Percentiles rank a stretch among this genome's conserved stretches.
These are phyloP conservation scores for Platerodrilus igneus DNA, from an alignment of 2,888 invertebrate genomes.

Conservation along the genomic window DNA sequence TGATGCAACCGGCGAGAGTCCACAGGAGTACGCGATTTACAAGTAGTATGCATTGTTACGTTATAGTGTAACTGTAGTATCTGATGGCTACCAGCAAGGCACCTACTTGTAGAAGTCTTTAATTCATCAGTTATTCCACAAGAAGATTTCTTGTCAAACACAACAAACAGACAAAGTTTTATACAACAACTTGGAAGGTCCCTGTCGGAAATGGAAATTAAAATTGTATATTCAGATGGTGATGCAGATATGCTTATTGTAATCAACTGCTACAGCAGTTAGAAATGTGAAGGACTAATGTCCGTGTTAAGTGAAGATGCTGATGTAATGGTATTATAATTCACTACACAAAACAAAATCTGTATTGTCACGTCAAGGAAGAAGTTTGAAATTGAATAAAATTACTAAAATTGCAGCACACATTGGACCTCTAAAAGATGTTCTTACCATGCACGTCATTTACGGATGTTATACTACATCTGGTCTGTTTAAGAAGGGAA, in stretches of 20 bases:
- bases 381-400: constrained; percentile 3
- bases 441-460: no score
- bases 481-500: no score
- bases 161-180: constrained; percentile 4
- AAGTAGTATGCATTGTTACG: no score
- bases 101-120: constrained; percentile 1
- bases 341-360: background rate
- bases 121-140: constrained; percentile 2
- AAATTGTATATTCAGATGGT: constrained; percentile 3
- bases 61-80: no score
- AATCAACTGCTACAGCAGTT: constrained; percentile 4
- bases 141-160: constrained; percentile 3
- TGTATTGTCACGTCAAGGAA: constrained; percentile 4
- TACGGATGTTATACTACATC: no score
- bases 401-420: no score
- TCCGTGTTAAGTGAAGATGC: constrained; percentile 2
- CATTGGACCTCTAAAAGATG: no score
- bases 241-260: constrained; percentile 7
- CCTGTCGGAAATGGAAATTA: constrained; percentile 4
- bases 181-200: constrained; percentile 1
- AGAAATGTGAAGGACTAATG: constrained; percentile 2
- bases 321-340: constrained; percentile 6
- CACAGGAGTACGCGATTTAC: no score
- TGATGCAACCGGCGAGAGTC: no score
- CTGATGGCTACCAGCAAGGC: background rate